Evolutionary conservation across 2,888 invertebrate species (phyloP), one percentile per base, ranked within the genome.

Genomic region (Synanthedon myopaeformis): DNA sequence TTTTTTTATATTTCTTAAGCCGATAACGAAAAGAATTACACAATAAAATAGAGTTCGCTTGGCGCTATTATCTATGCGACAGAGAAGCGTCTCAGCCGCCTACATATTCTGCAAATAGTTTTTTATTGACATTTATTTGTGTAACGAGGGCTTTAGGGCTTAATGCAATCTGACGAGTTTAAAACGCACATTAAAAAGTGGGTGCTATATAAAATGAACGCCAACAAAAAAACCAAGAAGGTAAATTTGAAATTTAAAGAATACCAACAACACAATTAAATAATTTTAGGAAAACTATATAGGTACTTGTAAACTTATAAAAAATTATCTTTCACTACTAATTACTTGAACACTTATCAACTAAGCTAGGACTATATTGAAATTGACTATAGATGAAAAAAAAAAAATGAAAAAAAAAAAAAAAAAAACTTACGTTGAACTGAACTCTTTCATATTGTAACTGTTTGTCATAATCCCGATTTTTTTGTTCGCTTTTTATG

Each of bases 401-500:
- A 35, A 10, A 35, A 35, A 51, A 41, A 63, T 35, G 10, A 35
- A 35, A 35, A 35, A 35, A 35, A n/a, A n/a, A n/a, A n/a, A 35
- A 35, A 10, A 35, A 35, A 51, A 41, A 63, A 83, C 86, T 85
- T 70, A 87, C 86, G 84, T 87, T 11, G 86, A 87, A 64, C 86
- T 85, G 59, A 83, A 87, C 54, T 86, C 82, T 73, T 84, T 87
- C 85, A 87, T 84, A 52, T 76, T 83, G 61, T 81, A 85, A 65
- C 70, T 80, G 61, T 86, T 75, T 53, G 83, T 61, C 86, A 85
- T 86, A 62, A 63, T 74, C 19, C 13, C 45, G 45, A n/a, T 45
- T 45, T 11, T 45, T 45, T 2, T 5, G 14, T 45, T 13, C 14
- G 13, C 3, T 45, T 45, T 3, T 13, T 45, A 8, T 45, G 5